Percentiles rank a stretch among this genome's conserved stretches.
phyloP scores from a whole-genome alignment of 2,888 invertebrate species.

The Scaptomyza cyrtandrae region DNA sequence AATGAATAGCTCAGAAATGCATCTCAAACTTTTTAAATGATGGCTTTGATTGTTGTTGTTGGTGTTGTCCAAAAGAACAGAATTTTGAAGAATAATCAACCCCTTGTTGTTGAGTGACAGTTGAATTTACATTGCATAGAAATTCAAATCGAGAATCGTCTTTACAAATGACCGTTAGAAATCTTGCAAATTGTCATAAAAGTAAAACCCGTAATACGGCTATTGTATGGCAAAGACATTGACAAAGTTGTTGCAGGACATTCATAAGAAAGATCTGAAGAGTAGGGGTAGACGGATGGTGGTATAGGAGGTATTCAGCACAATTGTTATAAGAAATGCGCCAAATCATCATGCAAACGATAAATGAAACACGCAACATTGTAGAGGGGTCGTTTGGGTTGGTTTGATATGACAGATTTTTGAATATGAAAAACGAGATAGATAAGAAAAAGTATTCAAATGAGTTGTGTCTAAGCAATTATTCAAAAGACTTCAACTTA shows the following conservation, averaged over 20 bases:
- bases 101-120: slow-evolving; percentile 62
- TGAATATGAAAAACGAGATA: no score
- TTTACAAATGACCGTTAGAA: slow-evolving; percentile 64
- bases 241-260: slow-evolving; percentile 46
- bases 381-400: slow-evolving; percentile 22
- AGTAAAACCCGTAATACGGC: slow-evolving; percentile 34
- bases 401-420: slow-evolving; percentile 15
- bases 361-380: slow-evolving; percentile 46
- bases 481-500: no score
- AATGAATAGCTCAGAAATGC: slow-evolving; percentile 8
- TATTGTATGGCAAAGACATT: slow-evolving; percentile 45
- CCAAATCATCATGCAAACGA: slow-evolving; percentile 61
- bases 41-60: slow-evolving; percentile 34
- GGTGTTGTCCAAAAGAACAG: background rate
- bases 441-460: background rate
- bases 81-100: slow-evolving; percentile 41
- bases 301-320: slow-evolving; percentile 3
- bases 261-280: slow-evolving; percentile 1
- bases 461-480: background rate
- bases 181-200: slow-evolving; percentile 45
- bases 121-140: slow-evolving; percentile 59
- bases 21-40: slow-evolving; percentile 25
- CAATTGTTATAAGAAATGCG: slow-evolving; percentile 56
- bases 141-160: slow-evolving; percentile 13
- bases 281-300: slow-evolving; percentile 13